Evolutionary conservation across 2,888 invertebrate genomes (phyloP).

Genomic region (Pyrocoelia pectoralis): DNA sequence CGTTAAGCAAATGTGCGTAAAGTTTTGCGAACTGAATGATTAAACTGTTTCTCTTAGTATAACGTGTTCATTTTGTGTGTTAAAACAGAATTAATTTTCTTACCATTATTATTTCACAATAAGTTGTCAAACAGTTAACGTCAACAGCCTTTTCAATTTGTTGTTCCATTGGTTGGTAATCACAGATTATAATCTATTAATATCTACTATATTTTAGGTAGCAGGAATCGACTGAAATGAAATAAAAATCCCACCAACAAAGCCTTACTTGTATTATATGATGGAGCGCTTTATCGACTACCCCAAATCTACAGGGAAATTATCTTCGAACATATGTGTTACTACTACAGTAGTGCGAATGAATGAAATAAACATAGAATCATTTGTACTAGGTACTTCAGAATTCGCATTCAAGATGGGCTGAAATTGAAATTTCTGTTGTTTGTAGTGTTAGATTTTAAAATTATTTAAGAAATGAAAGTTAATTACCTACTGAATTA

Average conservation of each 20-base stretch:
- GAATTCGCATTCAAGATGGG: too few relatives aligned
- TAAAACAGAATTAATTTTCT: slow-evolving; percentile 26
- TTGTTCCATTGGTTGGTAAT: background rate
- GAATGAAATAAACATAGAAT: too few relatives aligned
- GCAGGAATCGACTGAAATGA: too few relatives aligned
- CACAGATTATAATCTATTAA: too few relatives aligned
- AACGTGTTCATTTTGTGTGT: slow-evolving; percentile 22
- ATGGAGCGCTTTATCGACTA: background rate
- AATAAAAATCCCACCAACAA: too few relatives aligned
- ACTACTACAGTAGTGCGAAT: too few relatives aligned
- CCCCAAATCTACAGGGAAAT: slow-evolving; percentile 2
- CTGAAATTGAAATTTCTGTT: too few relatives aligned
- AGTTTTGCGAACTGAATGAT: slow-evolving; percentile 30
- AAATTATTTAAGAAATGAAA: too few relatives aligned
- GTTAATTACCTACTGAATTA: too few relatives aligned
- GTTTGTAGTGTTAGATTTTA: too few relatives aligned
- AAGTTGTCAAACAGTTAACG: background rate
- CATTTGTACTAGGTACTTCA: too few relatives aligned
- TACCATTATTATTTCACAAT: slow-evolving; percentile 19
- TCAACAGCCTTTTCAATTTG: background rate
- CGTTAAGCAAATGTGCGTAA: slow-evolving; percentile 30
- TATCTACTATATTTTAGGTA: too few relatives aligned
- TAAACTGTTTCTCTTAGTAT: slow-evolving; percentile 29
- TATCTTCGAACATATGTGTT: background rate
- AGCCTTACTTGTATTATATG: background rate